These are phyloP conservation scores for Nomada goodeniana DNA, from an alignment of 2,888 invertebrate species.

Conservation along the genomic window DNA sequence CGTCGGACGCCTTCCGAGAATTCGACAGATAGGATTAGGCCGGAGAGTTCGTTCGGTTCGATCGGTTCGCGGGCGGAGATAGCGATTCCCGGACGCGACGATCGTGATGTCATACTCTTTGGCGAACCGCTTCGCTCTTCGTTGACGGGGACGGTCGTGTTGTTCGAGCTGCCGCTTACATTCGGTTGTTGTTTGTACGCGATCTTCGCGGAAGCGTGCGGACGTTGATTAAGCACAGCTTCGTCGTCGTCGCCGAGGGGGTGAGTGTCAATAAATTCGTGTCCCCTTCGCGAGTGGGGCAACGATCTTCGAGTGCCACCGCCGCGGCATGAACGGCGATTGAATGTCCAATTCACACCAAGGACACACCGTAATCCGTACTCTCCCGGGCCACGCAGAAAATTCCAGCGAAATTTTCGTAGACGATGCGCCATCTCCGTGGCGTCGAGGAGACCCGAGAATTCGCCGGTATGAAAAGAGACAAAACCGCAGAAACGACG, in stretches of 20 bases:
- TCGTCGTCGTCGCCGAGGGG: too few relatives aligned
- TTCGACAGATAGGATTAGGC: conserved; percentile 31
- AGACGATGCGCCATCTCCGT: neutral
- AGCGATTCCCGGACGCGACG: conserved; percentile 37
- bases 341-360: too few relatives aligned
- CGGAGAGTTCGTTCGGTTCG: conserved; percentile 20
- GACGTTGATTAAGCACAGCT: too few relatives aligned
- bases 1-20: conserved; percentile 35
- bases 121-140: neutral
- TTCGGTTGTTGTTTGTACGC: neutral
- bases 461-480: neutral
- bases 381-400: too few relatives aligned
- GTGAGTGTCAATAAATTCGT: too few relatives aligned
- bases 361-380: too few relatives aligned
- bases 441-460: conserved; percentile 7
- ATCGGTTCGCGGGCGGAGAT: conserved; percentile 26
- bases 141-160: neutral
- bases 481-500: neutral
- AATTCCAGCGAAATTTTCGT: too few relatives aligned
- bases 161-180: neutral
- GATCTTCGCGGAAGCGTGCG: too few relatives aligned
- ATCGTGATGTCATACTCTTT: conserved; percentile 32
- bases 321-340: too few relatives aligned
- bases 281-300: neutral
- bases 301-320: neutral